A percentile compares a stretch with the other conserved stretches of the same genome.
Conservation (phyloP, 2,113 vertebrate genomes). For the Nothocercus julius region DNA sequence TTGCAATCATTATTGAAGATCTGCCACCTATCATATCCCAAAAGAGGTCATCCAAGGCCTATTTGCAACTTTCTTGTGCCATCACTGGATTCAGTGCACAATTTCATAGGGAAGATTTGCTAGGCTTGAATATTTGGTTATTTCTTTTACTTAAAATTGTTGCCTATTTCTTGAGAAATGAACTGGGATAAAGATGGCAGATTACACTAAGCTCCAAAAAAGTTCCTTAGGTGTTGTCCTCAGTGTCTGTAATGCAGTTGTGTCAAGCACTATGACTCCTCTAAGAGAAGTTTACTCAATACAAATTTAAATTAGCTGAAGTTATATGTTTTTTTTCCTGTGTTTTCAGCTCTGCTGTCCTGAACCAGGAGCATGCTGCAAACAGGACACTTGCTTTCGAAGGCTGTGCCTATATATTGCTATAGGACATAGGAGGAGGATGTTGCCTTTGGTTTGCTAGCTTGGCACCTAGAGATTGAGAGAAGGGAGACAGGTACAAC, state of each 20-base stretch:
- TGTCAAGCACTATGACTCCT: not conserved
- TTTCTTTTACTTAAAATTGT: not conserved
- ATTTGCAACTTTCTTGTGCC: not conserved
- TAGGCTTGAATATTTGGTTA: not conserved
- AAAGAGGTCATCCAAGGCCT: not conserved
- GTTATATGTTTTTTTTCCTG: not conserved
- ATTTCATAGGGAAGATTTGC: not conserved
- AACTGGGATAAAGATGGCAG: not conserved
- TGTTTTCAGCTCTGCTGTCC: conserved; percentile 4
- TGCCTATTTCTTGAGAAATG: not conserved
- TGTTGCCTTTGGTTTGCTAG: not conserved
- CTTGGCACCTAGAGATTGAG: not conserved
- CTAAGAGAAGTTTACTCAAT: not conserved
- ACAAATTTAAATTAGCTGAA: not conserved
- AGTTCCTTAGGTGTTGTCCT: not conserved
- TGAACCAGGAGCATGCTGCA: conserved; percentile 20
- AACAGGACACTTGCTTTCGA: conserved; percentile 11
- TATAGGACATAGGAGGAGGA: conserved; percentile 13
- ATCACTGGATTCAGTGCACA: not conserved
- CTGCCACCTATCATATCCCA: not conserved
- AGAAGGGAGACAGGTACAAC: not conserved
- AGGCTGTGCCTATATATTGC: not conserved
- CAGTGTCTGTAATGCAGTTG: not conserved
- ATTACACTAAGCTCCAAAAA: not conserved
- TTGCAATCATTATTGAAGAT: not conserved